Base-by-base conservation (phyloP, 2,888 invertebrate species). In the Pachycephus smyrnensis region DNA sequence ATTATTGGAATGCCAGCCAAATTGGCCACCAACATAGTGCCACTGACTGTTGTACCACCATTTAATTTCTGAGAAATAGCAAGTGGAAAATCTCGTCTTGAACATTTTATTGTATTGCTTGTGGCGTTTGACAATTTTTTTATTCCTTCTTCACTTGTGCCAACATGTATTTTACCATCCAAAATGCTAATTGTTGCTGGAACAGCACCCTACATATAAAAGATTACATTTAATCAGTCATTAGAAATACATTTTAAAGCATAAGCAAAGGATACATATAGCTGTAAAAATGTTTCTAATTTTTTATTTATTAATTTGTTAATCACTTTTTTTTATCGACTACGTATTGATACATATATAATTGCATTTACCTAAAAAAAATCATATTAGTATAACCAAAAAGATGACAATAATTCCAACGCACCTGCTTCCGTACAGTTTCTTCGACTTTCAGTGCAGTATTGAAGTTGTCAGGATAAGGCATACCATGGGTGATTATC, bases 401-500 rank as follows among this genome's bases (percentile, higher is more conserved):
- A 69, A 32, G 1, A n/a, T 69, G 4, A 69, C n/a, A 31, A 69
- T 4, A 69, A n/a, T 31, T 31, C 31, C 79, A 55, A 84, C 84
- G 92, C 91, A 96, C 96, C 92, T 94, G 93, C 82, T 93, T 89
- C 86, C 95, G 94, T 33, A 99, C 94, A 80, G 96, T 94, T 76
- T 94, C 92, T 92, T 99, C 98, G 1, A 98, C 96, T 88, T 94
- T 93, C 69, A 94, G 80, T 6, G 98, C 98, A 55, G 98, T 98
- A 84, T 96, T 93, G 75, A 98, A 92, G 92, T 99, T 99, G 76
- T 96, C 93, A 0, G 99, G 99, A 92, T 95, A 96, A 0, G 99
- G 98, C 97, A 99, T 97, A 71, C 99, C 99, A 92, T 99, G 99
- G 1, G 99, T 99, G 80, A 99, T 97, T 82, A 99, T 98, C 1